phyloP scores from a whole-genome alignment of 2,113 vertebrate species.

The Eira barbara region DNA sequence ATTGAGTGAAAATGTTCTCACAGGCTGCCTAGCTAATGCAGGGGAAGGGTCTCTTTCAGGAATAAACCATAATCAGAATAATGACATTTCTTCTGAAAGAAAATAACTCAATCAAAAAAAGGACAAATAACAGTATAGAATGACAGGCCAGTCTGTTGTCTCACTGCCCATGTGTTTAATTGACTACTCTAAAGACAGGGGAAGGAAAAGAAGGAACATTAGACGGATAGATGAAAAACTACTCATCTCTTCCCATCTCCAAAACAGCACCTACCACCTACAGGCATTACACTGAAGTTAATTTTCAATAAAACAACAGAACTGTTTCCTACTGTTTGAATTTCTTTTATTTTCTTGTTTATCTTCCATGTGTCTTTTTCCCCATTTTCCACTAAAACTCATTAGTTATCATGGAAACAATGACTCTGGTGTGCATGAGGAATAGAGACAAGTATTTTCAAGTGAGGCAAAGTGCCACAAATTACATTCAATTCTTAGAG shows the following conservation, averaged over 20 bases:
- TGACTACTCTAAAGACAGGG: neutral
- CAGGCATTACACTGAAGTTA: neutral
- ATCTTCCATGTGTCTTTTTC: constrained; percentile 14
- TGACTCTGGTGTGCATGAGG: neutral
- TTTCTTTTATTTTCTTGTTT: neutral
- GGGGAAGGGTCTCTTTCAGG: neutral
- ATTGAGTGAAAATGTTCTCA: neutral
- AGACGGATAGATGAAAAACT: neutral
- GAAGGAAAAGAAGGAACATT: neutral
- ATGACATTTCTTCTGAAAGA: neutral
- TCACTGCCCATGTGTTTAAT: neutral
- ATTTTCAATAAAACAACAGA: constrained; percentile 28
- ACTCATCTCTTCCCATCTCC: neutral
- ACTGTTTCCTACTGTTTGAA: neutral
- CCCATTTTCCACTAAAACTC: neutral
- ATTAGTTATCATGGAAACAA: constrained; percentile 62
- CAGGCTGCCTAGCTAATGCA: neutral
- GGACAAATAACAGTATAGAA: neutral
- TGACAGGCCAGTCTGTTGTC: neutral
- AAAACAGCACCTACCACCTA: neutral
- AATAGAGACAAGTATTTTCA: constrained; percentile 36
- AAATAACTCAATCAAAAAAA: neutral
- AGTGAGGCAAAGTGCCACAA: constrained; percentile 41
- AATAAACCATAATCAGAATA: neutral
- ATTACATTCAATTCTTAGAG: constrained; percentile 60